Conservation (phyloP, 2,113 vertebrate genomes). For the Meles meles region DNA sequence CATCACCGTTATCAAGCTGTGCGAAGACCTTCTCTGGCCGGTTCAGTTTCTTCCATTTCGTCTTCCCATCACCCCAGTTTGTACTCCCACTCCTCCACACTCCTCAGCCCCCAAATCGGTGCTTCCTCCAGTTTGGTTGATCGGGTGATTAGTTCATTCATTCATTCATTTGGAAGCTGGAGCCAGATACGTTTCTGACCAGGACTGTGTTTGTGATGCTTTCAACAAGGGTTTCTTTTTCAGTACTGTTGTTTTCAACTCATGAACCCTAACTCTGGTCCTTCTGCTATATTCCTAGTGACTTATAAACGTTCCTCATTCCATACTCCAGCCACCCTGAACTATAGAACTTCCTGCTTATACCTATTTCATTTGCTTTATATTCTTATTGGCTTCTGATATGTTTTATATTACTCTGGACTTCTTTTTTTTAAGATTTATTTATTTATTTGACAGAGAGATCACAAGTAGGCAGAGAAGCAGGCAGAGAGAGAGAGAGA, state of each 20-base stretch:
- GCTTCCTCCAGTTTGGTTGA: not conserved
- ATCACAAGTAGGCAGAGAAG: no score
- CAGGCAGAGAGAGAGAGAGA: no score
- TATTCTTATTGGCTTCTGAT: not conserved
- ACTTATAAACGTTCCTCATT: not conserved
- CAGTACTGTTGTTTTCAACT: not conserved
- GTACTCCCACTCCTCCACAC: not conserved
- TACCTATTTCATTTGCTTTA: not conserved
- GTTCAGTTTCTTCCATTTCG: not conserved
- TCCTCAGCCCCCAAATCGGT: not conserved
- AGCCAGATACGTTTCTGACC: not conserved
- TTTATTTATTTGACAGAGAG: no score
- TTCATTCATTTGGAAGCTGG: not conserved
- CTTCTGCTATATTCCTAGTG: not conserved
- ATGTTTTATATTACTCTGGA: not conserved
- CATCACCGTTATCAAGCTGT: not conserved
- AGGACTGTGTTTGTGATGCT: not conserved
- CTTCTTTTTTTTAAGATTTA: no score
- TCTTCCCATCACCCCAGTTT: not conserved
- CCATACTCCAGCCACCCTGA: not conserved
- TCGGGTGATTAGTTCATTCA: not conserved
- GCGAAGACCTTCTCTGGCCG: not conserved
- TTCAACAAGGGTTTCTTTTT: not conserved
- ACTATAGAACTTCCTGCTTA: not conserved
- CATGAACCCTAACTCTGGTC: not conserved